Evolutionary conservation across 2,113 vertebrate species (phyloP), one percentile per base, ranked within the genome.

Genomic region (Vimba vimba): DNA sequence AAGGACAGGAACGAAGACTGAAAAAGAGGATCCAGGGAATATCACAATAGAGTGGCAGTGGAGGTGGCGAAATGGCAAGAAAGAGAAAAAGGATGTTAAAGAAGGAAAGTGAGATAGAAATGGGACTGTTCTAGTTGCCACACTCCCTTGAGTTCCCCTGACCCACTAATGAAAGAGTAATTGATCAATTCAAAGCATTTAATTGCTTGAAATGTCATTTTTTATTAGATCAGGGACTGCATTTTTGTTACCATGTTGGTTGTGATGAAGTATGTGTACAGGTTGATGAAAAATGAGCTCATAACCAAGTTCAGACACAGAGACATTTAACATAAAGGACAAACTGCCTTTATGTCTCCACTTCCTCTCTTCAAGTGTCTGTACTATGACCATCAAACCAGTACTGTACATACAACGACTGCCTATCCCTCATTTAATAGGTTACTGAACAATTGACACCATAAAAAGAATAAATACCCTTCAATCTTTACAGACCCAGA

Each of bases 131-230:
- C 93, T 87, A 94, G 85, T 92, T 95, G 87, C 47, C 43, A 23
- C 60, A 73, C 91, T 95, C 94, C 92, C 94, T 87, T 33, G 92
- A 92, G 94, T 68, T 86, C 73, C 78, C 57, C 25, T 93, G 93
- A 93, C 94, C 93, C 91, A 92, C 88, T 91, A 94, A 36, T 66
- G 80, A 88, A 81, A 82, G 79, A 60, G 68, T 45, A 39, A 83
- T 73, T 57, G 81, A 83, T 83, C 4, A 73, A 74, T 59, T 73
- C 33, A 1, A 71, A 59, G 47, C 68, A 43, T 83, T 83, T 73
- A 25, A 83, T 82, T 33, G 47, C 82, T 43, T 83, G 23, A 59
- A 73, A 55, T 33, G n/a, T 43, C 2, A 83, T 81, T 50, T 50
- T 57, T 30, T 5, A 66, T 64, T 30, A 21, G 60, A 78, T 78